Percentiles rank a stretch among this genome's conserved stretches.
These are phyloP conservation scores for Pygmarrhopalites habei DNA, from an alignment of 1,140 invertebrate species.

Conservation along the genomic window DNA sequence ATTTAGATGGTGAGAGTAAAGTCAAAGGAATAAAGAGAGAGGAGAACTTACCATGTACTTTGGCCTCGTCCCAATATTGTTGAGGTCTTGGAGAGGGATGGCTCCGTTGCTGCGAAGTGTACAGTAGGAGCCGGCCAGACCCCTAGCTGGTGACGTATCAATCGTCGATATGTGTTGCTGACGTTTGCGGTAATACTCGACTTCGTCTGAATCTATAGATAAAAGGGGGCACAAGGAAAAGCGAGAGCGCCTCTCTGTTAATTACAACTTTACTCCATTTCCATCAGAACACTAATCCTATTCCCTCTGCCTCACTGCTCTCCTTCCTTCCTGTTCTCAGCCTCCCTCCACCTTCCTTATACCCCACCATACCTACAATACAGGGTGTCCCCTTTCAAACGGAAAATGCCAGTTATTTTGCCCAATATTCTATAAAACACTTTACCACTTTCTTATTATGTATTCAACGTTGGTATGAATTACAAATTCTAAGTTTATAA, in stretches of 20 bases:
- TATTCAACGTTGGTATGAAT: no score
- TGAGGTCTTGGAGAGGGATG: slow-evolving; percentile 54
- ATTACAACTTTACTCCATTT: background rate
- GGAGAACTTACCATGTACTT: slow-evolving; percentile 44
- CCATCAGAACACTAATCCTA: background rate
- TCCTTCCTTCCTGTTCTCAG: no score
- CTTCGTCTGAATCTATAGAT: slow-evolving; percentile 38
- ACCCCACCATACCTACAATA: no score
- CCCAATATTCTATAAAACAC: no score
- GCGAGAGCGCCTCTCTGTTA: background rate
- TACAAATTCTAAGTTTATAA: no score
- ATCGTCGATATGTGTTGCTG: slow-evolving; percentile 65
- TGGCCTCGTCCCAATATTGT: slow-evolving; percentile 42
- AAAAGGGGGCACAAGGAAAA: background rate
- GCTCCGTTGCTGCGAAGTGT: slow-evolving; percentile 58
- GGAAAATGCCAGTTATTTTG: no score
- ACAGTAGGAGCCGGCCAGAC: slow-evolving; percentile 53
- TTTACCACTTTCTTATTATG: no score
- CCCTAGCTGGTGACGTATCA: slow-evolving; percentile 61
- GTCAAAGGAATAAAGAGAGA: background rate
- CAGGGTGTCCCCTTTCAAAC: no score
- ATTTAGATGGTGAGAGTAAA: no score
- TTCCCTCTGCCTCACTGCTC: no score
- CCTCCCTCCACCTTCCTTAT: background rate
- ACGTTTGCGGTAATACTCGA: slow-evolving; percentile 55